These are phyloP conservation scores for Archips xylosteana DNA, from an alignment of 2,888 invertebrate genomes.

Conservation along the genomic window DNA sequence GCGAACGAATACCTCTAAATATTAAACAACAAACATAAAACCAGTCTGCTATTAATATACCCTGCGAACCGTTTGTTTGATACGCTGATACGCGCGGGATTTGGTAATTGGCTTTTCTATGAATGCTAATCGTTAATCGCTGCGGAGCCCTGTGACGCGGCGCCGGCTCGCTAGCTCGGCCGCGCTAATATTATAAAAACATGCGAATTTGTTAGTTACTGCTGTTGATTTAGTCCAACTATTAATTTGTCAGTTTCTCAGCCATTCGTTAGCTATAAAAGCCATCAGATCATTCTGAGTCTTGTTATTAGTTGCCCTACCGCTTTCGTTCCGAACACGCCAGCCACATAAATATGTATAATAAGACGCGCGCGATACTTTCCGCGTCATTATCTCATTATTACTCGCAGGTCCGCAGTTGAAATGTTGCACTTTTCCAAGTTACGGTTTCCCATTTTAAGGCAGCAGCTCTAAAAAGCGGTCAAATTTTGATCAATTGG, in stretches of 20 bases:
- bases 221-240: not conserved
- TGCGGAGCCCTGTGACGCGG: not conserved
- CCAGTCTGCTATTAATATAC: conserved; percentile 30
- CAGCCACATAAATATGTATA: not conserved
- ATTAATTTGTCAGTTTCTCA: conserved; percentile 1
- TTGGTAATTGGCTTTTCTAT: conserved; percentile 13
- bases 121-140: not conserved
- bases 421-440: not conserved
- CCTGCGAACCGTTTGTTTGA: conserved; percentile 9
- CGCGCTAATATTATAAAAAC: not conserved
- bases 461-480: not conserved
- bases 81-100: not conserved
- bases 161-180: not conserved
- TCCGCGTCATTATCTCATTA: not conserved
- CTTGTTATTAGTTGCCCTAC: not conserved
- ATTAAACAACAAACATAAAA: conserved; percentile 29
- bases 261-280: not conserved
- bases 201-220: conserved; percentile 9
- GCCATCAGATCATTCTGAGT: not conserved
- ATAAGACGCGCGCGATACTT: not conserved
- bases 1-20: not conserved
- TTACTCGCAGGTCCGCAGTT: not conserved
- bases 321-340: not conserved
- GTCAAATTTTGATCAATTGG: not conserved
- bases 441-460: not conserved